A percentile compares a stretch with the other conserved stretches of the same genome.
These are phyloP conservation scores for Agriotes lineatus DNA, from an alignment of 2,888 invertebrate genomes.

Conservation along the genomic window DNA sequence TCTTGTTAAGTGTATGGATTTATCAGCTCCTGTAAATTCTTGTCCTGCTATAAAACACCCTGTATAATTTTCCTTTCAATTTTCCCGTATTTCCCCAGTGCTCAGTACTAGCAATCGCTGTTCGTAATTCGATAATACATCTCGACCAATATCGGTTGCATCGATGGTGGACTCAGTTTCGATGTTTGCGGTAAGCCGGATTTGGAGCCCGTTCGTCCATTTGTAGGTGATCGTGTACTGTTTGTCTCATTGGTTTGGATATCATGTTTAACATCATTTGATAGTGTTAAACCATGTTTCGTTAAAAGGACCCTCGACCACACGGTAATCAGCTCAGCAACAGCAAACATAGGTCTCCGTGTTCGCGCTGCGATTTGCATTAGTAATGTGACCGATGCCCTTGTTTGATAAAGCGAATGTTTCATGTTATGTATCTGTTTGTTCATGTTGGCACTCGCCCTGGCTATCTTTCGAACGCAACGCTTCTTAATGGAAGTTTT, in stretches of 20 bases:
- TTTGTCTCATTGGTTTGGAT: conserved; percentile 32
- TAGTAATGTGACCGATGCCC: conserved; percentile 61
- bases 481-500: too few relatives aligned
- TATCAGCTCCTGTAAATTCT: too few relatives aligned
- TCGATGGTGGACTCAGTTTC: too few relatives aligned
- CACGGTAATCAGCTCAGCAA: conserved; percentile 58
- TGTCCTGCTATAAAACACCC: too few relatives aligned
- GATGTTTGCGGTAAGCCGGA: background rate
- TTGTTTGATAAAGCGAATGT: conserved; percentile 60
- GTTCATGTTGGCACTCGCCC: background rate
- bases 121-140: too few relatives aligned
- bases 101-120: too few relatives aligned
- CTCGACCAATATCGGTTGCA: too few relatives aligned
- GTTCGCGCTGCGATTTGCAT: conserved; percentile 61
- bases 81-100: too few relatives aligned
- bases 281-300: conserved; percentile 53
- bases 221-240: conserved; percentile 28
- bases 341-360: conserved; percentile 56
- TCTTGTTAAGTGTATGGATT: too few relatives aligned
- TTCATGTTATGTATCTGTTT: conserved; percentile 34
- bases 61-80: too few relatives aligned
- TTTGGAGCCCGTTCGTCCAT: conserved; percentile 9
- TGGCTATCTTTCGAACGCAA: background rate
- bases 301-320: conserved; percentile 51
- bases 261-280: conserved; percentile 49